Percentiles rank a stretch among this genome's conserved stretches.
Conservation (phyloP, 2,113 vertebrate species). For the Vulpes lagopus region DNA sequence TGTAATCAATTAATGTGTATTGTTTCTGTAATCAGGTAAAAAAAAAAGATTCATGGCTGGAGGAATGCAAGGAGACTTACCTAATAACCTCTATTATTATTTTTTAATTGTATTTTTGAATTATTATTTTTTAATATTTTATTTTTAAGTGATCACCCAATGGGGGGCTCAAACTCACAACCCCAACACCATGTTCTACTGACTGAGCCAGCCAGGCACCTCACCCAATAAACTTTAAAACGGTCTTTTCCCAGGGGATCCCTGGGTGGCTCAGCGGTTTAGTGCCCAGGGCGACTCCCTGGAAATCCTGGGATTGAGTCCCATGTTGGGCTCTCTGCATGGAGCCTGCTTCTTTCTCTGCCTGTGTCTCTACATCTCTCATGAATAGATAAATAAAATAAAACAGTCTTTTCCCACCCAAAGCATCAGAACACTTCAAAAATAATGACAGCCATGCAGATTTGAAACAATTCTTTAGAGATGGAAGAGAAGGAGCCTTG, state of each 20-base stretch:
- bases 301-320: too few species aligned
- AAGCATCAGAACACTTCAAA: not conserved
- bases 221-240: not conserved
- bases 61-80: not conserved
- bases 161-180: not conserved
- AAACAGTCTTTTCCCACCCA: not conserved
- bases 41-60: not conserved
- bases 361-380: too few species aligned
- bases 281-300: too few species aligned
- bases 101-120: not conserved
- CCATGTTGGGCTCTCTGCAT: too few species aligned
- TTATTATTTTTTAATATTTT: not conserved
- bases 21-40: not conserved
- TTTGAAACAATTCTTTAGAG: not conserved
- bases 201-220: not conserved
- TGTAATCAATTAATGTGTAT: not conserved
- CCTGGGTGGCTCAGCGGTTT: too few species aligned
- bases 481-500: not conserved
- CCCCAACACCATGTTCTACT: not conserved
- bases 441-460: not conserved
- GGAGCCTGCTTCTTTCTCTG: too few species aligned
- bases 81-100: not conserved
- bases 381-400: too few species aligned
- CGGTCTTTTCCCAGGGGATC: not conserved
- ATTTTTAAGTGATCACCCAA: not conserved